phyloP scores from a whole-genome alignment of 2,113 vertebrate genomes.

The Calidris pygmaea region DNA sequence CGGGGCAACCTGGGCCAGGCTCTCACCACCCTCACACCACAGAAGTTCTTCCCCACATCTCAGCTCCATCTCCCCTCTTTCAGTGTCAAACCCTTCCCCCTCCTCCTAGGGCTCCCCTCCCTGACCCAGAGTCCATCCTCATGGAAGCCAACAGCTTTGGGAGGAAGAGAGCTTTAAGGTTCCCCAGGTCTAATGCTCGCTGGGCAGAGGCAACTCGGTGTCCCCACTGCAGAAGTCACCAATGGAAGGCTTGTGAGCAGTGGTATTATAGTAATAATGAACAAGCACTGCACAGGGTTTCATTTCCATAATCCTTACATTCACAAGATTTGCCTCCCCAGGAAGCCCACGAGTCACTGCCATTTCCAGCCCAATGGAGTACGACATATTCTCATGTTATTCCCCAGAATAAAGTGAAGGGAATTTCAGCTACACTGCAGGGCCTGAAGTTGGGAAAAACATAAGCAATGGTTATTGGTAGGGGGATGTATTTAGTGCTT shows the following conservation, averaged over 20 bases:
- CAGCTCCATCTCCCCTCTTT: too few relatives aligned
- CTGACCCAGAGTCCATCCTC: too few relatives aligned
- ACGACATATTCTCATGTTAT: not conserved
- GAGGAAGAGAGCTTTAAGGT: not conserved
- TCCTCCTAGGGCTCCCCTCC: too few relatives aligned
- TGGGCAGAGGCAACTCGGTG: not conserved
- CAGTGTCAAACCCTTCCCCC: too few relatives aligned
- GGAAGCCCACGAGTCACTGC: not conserved
- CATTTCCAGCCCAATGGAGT: not conserved
- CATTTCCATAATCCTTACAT: not conserved
- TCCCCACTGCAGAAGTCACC: not conserved
- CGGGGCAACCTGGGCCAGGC: too few relatives aligned
- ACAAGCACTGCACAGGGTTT: not conserved
- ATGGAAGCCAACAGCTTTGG: not conserved
- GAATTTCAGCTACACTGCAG: too few relatives aligned
- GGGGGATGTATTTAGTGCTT: not conserved
- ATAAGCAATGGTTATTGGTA: not conserved
- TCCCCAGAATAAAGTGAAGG: not conserved
- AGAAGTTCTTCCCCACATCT: too few relatives aligned
- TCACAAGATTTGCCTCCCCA: not conserved
- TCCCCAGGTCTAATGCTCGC: not conserved
- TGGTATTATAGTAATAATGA: rapidly evolving
- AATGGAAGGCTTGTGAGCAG: not conserved
- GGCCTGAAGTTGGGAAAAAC: not conserved
- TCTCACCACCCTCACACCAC: too few relatives aligned